Evolutionary conservation across 2,797 vertebrate genomes (phyloP).

Genomic region (Halcyon badia): DNA sequence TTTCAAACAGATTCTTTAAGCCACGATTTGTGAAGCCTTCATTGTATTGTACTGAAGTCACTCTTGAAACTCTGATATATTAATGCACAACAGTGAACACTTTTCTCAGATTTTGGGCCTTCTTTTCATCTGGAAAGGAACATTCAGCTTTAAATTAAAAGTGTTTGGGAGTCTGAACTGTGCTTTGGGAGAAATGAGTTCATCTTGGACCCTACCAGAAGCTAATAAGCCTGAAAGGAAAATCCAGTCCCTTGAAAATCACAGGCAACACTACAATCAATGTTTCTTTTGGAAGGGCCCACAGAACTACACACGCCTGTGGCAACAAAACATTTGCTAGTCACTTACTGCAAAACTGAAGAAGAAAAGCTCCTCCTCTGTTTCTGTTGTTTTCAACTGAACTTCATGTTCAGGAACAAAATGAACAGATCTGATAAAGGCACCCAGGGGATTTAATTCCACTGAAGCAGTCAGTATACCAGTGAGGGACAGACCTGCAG

Average conservation of each 20-base stretch:
- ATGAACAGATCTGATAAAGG: background rate
- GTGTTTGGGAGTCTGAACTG: background rate
- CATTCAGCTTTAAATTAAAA: background rate
- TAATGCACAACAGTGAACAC: background rate
- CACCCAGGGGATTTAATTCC: background rate
- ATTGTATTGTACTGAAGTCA: background rate
- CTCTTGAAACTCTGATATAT: background rate
- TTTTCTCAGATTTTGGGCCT: background rate
- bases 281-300: background rate
- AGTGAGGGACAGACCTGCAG: background rate
- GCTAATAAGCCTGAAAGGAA: background rate
- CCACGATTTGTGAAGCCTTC: background rate
- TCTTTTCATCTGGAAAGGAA: background rate
- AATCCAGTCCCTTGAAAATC: background rate
- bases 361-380: background rate
- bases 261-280: background rate
- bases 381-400: slow-evolving; percentile 7
- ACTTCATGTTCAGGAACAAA: slow-evolving; percentile 23
- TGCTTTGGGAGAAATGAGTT: background rate
- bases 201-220: background rate
- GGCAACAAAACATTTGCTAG: slow-evolving; percentile 3
- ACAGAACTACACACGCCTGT: background rate
- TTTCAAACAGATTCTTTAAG: background rate
- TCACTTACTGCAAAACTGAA: background rate
- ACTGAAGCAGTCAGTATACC: background rate